Evolutionary conservation across 2,113 vertebrate genomes (phyloP).

Genomic region (Telmatochromis sp.): DNA sequence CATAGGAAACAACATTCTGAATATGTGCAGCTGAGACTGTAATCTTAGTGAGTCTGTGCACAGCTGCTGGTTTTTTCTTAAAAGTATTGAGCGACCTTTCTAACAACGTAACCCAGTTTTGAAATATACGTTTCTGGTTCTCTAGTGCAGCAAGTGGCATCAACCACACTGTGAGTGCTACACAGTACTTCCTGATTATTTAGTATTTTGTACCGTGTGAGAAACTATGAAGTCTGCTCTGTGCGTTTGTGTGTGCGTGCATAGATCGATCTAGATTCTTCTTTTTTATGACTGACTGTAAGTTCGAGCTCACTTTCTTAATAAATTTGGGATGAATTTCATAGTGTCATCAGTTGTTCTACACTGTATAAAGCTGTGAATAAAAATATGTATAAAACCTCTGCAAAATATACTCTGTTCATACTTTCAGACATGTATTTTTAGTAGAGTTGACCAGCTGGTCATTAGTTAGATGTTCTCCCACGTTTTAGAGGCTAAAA

Average conservation of each 20-base stretch:
- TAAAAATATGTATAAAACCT: background rate
- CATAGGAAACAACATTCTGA: background rate
- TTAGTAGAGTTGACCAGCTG: background rate
- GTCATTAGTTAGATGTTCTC: background rate
- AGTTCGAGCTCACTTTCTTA: background rate
- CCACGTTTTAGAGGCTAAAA: background rate
- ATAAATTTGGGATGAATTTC: background rate
- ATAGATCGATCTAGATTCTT: background rate
- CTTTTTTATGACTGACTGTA: background rate
- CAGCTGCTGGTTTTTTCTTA: background rate
- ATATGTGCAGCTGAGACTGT: background rate
- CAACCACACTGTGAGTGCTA: background rate
- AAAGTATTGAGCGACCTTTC: background rate
- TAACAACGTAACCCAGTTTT: background rate
- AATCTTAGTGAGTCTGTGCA: background rate
- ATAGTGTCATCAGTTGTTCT: background rate
- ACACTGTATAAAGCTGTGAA: background rate
- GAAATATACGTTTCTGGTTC: background rate
- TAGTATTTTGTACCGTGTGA: accelerated
- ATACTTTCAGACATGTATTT: background rate
- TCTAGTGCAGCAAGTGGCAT: background rate
- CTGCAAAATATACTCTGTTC: accelerated
- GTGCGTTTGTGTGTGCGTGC: background rate
- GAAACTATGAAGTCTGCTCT: accelerated
- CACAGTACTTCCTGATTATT: background rate